Evolutionary conservation across 92 coral and sea anemone species (phyloP).

Genomic region (Zoanthus sansibaricus): DNA sequence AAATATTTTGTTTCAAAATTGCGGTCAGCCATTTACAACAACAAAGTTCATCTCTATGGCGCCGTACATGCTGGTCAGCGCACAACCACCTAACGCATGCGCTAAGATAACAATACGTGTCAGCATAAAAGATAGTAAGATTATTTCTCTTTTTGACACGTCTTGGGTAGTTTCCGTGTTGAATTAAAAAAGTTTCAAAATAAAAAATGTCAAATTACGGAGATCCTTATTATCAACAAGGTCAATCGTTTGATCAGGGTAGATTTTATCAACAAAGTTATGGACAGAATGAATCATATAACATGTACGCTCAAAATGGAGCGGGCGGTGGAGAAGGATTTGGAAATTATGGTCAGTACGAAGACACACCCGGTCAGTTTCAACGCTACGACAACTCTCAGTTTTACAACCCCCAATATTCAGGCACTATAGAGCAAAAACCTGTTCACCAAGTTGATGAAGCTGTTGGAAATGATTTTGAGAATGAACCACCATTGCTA

Average conservation of each 20-base stretch:
- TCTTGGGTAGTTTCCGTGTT: neutral
- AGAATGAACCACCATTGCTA: conserved; percentile 91
- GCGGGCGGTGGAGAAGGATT: conserved; percentile 18
- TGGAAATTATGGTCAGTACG: conserved; percentile 60
- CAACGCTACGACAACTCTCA: conserved; percentile 70
- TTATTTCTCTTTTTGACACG: neutral
- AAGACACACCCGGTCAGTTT: conserved; percentile 57
- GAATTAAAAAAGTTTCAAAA: neutral
- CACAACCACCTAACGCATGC: neutral
- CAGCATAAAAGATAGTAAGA: neutral
- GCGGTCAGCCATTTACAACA: neutral
- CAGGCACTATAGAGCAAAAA: conserved; percentile 63
- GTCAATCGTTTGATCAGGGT: conserved; percentile 82
- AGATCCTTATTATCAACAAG: conserved; percentile 67
- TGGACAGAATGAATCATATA: conserved; percentile 64
- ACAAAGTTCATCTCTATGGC: neutral
- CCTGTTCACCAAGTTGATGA: conserved; percentile 81
- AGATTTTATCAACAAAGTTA: conserved; percentile 85
- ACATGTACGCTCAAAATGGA: conserved; percentile 34
- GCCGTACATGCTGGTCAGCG: conserved; percentile 12
- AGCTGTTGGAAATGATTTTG: conserved; percentile 88
- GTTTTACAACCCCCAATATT: conserved; percentile 53
- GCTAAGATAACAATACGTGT: conserved; percentile 31
- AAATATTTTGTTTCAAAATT: neutral
- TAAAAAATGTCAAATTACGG: conserved; percentile 67